These are phyloP conservation scores for Nesospiza acunhae DNA, from an alignment of 2,113 vertebrate species.

Conservation along the genomic window DNA sequence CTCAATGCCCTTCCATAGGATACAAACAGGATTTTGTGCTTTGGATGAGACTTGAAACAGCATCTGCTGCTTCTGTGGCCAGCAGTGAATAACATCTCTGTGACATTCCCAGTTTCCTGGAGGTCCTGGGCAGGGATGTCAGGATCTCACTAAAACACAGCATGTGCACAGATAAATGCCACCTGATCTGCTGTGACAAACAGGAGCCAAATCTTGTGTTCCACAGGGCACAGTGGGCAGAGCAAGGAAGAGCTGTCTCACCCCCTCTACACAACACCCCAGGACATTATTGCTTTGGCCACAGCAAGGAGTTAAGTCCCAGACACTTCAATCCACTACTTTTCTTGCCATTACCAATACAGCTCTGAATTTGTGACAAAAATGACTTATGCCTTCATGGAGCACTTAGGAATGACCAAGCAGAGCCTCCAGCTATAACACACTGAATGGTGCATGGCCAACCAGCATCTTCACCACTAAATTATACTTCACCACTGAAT, in stretches of 20 bases:
- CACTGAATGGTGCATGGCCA: not conserved
- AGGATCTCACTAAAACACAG: not conserved
- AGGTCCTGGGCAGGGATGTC: not conserved
- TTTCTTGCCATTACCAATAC: not conserved
- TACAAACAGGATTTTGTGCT: slow-evolving; percentile 3
- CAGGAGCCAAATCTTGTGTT: not conserved
- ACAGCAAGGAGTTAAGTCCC: not conserved
- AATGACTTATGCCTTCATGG: not conserved
- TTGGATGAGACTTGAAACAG: not conserved
- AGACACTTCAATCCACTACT: not conserved
- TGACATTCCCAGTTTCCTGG: not conserved
- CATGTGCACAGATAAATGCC: not conserved
- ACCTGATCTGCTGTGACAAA: not conserved
- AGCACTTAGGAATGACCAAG: not conserved
- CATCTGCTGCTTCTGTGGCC: not conserved
- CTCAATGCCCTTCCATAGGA: not conserved
- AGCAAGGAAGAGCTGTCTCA: not conserved
- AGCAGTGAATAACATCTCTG: not conserved
- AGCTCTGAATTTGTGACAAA: not conserved
- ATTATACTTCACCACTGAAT: too few relatives aligned
- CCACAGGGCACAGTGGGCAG: not conserved
- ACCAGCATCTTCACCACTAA: not conserved
- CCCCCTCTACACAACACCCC: not conserved
- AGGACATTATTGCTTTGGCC: not conserved
- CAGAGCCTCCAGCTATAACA: not conserved